Base-by-base conservation (phyloP, 2,113 vertebrate species). In the Calonectris borealis region DNA sequence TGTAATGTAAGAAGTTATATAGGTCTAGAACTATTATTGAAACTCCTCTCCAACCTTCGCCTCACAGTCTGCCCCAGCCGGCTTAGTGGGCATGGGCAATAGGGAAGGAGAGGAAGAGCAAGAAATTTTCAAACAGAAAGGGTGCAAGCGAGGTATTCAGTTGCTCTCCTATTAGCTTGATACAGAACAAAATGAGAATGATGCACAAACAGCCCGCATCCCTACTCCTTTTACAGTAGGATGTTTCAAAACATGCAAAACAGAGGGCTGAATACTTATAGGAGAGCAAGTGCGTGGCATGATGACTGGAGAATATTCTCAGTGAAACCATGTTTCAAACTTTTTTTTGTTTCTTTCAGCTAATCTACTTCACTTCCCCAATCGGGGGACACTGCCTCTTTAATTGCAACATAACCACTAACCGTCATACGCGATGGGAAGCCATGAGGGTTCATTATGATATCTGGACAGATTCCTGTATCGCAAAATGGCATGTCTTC, bases 371-470 rank as follows among this genome's bases (percentile, higher is more conserved):
- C n/a, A 52, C 46, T 32, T 61, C 71, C 34, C 68, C 66, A 83
- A 60, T 9, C 1, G 2, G 16, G 48, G 64, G 32, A 89, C 11
- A 15, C 40, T 13, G 64, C 42, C 25, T 44, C 11, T 69, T 65
- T 85, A 90, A 48, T 7, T 0, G 1, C 16, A 48, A 83, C 46
- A 42, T 7, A 84, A 40, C 15, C 69, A 94, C 98, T 95, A 97
- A 99, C 99, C 98, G 99, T 99, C 99, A 99, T 99, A 96, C 99
- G 99, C 3, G 99, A 99, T 83, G 99, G 99, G 98, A 99, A 99
- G 90, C 99, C 99, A 1, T 99, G 99, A 93, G 99, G 99, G 98
- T 99, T 99, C 99, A 99, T 99, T 93, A 99, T 99, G 96, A 99
- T 99, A 93, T 99, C 99, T 8, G 99, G 99, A 91, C 99, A 99